Evolutionary conservation across 2,113 vertebrate genomes (phyloP).

Genomic region (Eptesicus fuscus): DNA sequence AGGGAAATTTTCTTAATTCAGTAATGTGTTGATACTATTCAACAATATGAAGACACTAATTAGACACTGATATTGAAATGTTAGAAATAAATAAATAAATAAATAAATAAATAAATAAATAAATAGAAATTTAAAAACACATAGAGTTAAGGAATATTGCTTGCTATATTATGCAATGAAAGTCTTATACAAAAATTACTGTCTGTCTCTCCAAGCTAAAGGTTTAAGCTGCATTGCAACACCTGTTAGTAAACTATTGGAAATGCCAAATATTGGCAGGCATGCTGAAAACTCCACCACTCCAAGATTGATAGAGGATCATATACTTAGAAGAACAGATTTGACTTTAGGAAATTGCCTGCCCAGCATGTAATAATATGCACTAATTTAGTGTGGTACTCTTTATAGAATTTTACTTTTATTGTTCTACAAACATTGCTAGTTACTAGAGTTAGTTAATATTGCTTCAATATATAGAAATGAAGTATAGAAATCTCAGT

Average conservation of each 20-base stretch:
- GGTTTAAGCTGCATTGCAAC: not conserved
- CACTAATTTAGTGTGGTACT: not conserved
- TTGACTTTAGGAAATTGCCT: not conserved
- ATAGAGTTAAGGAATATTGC: not conserved
- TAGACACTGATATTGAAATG: not conserved
- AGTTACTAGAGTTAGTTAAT: not conserved
- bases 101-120: not conserved
- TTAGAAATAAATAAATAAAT: not conserved
- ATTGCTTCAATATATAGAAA: not conserved
- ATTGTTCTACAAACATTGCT: not conserved
- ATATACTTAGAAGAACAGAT: not conserved
- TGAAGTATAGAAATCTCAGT: not conserved
- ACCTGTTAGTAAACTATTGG: not conserved
- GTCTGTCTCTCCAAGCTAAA: not conserved
- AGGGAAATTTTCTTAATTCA: not conserved
- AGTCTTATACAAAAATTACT: not conserved
- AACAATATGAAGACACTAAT: not conserved
- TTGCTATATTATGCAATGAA: not conserved
- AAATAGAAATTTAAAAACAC: not conserved
- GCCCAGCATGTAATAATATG: not conserved
- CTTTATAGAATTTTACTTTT: not conserved
- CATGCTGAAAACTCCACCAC: not conserved
- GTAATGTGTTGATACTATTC: not conserved
- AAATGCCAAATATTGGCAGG: conserved; percentile 23
- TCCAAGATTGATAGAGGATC: not conserved